Base-by-base conservation (phyloP, 2,888 invertebrate species). In the Sphinx pinastri region DNA sequence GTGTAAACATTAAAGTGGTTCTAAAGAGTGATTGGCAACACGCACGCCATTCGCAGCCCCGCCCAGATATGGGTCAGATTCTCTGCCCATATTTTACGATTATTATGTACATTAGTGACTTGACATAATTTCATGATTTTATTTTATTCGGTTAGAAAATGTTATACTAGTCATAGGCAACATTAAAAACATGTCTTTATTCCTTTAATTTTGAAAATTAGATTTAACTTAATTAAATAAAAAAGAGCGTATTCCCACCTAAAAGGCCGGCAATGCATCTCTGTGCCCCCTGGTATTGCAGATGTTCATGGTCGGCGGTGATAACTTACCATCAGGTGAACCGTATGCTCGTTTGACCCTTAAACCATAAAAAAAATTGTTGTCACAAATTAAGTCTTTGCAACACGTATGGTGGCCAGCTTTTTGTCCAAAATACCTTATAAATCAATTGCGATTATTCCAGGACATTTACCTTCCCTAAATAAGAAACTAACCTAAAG, bases 1-100 rank as follows among this genome's bases (percentile, higher is more conserved):
- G 87, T 89, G 90, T 88, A 88, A 90, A 88, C 88, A 88, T 88
- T 87, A 84, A 84, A 83, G 81, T 84, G 80, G 83, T 85, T 87
- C 82, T 83, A 84, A 84, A 84, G 79, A 78, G 83, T 88, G 91
- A 91, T 89, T 90, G 89, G 86, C 76, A 76, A 79, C 86, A 88
- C 85, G 89, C 91, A 91, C 90, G 89, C 85, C 74, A 82, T 55
- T 19, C 55, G 68, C 77, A 82, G 63, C 63, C 63, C 70, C 77
- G 75, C 78, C 75, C 76, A 72, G 79, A 86, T 84, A 79, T 86
- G 84, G 86, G 87, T 88, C 86, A 84, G 71, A 80, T 77, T 70
- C 72, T 72, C 75, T 80, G 78, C 80, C 73, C 76, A 74, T 77
- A 79, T 74, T 81, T 82, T 81, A 83, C 82, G 80, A 84, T 84